Evolutionary conservation across 2,113 vertebrate genomes (phyloP), one percentile per base, ranked within the genome.

Genomic region (Salvator merianae): DNA sequence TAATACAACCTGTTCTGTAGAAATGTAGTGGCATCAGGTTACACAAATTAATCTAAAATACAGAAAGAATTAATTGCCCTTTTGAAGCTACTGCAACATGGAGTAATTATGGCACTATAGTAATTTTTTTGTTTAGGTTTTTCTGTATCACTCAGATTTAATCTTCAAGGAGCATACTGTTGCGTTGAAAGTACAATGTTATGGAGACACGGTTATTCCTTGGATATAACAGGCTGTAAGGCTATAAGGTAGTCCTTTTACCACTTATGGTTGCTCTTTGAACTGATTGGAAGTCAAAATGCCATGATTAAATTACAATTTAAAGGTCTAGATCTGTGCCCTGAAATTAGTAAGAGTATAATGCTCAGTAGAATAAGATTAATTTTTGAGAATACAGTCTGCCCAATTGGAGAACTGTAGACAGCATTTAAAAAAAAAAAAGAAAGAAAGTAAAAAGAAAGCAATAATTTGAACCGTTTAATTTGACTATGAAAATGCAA

Each of bases 401-500:
- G n/a, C 73, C 90, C 83, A 32, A 55, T 81, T 50, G 24, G 84
- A 90, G 13, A 63, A 74, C 55, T 59, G 55, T 59, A 68, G 32
- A 73, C 55, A 73, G 36, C 55, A 65, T 65, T 59, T 20, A 20
- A 59, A 59, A 59, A 59, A 20, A 59, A 3, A 53, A 53, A 50
- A 50, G 12, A 12, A 50, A 50, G 47, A 50, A 55, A 16, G 81
- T 69, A 0, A 88, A 89, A 94, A 84, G 55, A 87, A 83, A 83
- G 1, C 9, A 73, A 73, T 90, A 73, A 87, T 77, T 88, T 78
- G 59, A 87, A 77, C 22, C 77, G 73, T 85, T 36, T 87, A 88
- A 81, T 7, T 1, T 77, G 50, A 82, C 59, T 80, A 63, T 79
- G 30, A 91, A 91, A 90, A 89, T 88, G 63, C 72, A 93, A 92